A percentile compares a stretch with the other conserved stretches of the same genome.
These are phyloP conservation scores for Malachius bipustulatus DNA, from an alignment of 2,888 invertebrate genomes.

Conservation along the genomic window DNA sequence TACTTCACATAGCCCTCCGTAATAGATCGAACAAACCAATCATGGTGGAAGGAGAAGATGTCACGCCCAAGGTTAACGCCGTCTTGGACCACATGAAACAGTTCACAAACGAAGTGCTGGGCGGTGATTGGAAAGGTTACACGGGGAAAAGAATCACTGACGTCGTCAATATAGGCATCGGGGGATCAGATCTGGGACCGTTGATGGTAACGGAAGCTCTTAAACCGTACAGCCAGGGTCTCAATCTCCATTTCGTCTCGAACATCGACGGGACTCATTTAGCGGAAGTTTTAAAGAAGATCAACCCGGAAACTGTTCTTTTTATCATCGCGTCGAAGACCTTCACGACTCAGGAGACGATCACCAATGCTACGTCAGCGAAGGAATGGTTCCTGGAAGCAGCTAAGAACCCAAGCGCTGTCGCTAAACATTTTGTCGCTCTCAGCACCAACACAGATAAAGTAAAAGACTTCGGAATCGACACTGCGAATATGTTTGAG, in stretches of 20 bases:
- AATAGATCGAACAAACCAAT: slow-evolving; percentile 73
- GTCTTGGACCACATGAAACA: slow-evolving; percentile 92
- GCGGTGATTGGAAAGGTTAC: slow-evolving; percentile 64
- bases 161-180: slow-evolving; percentile 98
- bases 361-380: slow-evolving; percentile 97
- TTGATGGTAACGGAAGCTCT: slow-evolving; percentile 98
- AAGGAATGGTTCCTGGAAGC: slow-evolving; percentile 84
- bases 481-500: slow-evolving; percentile 95
- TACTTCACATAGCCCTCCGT: slow-evolving; percentile 87
- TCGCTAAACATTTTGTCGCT: slow-evolving; percentile 97
- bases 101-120: slow-evolving; percentile 69
- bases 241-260: slow-evolving; percentile 90
- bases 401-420: slow-evolving; percentile 69
- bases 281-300: slow-evolving; percentile 79
- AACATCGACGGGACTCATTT: slow-evolving; percentile 99
- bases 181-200: slow-evolving; percentile 97
- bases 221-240: slow-evolving; percentile 78
- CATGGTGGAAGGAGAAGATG: slow-evolving; percentile 74
- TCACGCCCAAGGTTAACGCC: slow-evolving; percentile 83
- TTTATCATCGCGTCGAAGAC: slow-evolving; percentile 99
- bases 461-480: slow-evolving; percentile 96
- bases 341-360: slow-evolving; percentile 98
- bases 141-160: slow-evolving; percentile 92
- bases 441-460: slow-evolving; percentile 89
- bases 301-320: slow-evolving; percentile 85